These are phyloP conservation scores for Anisognathus igniventris DNA, from an alignment of 2,797 vertebrate genomes.

Conservation along the genomic window DNA sequence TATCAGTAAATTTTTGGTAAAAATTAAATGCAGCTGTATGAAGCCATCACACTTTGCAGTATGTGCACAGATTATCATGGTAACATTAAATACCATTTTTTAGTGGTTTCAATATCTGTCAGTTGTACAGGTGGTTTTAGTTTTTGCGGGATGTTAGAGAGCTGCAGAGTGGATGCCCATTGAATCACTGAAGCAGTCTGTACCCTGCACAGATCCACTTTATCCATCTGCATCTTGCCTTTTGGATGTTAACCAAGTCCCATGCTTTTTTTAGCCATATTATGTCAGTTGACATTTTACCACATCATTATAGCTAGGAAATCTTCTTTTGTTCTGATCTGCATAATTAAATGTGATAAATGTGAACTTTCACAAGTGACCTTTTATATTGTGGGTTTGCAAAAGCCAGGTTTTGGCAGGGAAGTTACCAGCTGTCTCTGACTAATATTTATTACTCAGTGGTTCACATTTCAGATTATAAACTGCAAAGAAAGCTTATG, in stretches of 20 bases:
- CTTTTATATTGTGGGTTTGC: constrained; percentile 9
- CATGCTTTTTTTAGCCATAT: neutral
- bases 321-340: constrained; percentile 43
- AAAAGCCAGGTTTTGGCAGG: constrained; percentile 20
- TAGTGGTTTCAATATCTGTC: neutral
- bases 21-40: neutral
- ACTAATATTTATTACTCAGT: constrained; percentile 17
- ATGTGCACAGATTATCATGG: neutral
- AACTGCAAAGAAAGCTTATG: neutral
- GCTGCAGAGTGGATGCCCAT: neutral
- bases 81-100: neutral
- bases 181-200: neutral
- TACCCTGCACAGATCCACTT: neutral
- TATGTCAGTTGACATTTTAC: constrained; percentile 34
- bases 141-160: neutral
- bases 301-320: neutral
- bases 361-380: constrained; percentile 22
- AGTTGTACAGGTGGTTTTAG: neutral
- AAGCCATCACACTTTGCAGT: neutral
- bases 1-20: neutral
- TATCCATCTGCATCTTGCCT: neutral
- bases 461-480: neutral
- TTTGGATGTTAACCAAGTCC: neutral
- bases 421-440: constrained; percentile 18
- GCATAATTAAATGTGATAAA: constrained; percentile 37